Evolutionary conservation across 2,888 invertebrate species (phyloP), one percentile per base, ranked within the genome.

Genomic region (Neoaliturus tenellus): DNA sequence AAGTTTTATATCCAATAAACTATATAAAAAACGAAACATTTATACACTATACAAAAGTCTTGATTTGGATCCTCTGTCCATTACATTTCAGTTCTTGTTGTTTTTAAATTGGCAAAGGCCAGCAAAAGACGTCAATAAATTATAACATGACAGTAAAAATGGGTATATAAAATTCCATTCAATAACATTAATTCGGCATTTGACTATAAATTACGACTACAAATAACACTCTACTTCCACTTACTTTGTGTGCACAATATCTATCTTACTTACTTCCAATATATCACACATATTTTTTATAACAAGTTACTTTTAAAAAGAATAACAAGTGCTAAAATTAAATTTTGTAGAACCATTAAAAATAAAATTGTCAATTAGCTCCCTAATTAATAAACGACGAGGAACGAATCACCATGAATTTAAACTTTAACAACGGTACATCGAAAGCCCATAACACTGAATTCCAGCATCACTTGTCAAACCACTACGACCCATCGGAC

Each of bases 361-460:
- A 67, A 67, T n/a, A n/a, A 31, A 67, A 33, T n/a, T 8, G n/a
- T 33, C 67, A 33, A 33, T 14, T 6, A 23, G 67, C 33, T 41
- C n/a, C 28, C 23, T 23, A 39, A 67, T 33, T 20, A 14, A 3
- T 71, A 78, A 78, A 78, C 78, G 55, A 28, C 44, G 35, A 55
- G 48, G 51, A 78, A 55, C 78, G n/a, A 78, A 78, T 51, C 55
- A 55, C 55, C 51, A 55, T 35, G 6, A 48, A 48, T 33, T 17
- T 39, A 39, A 39, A 39, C 23, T 35, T 6, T 39, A 39, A 39
- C 33, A 55, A 78, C n/a, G 39, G 4, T 55, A 78, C 78, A 78
- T 35, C 55, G 55, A 78, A 78, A 78, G 78, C 78, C 48, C 55
- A 55, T 51, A 33, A 75, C 75, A 75, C 12, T n/a, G 28, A 35